A percentile compares a stretch with the other conserved stretches of the same genome.
Conservation (phyloP, 2,888 invertebrate genomes). For the Aphidius colemani region DNA sequence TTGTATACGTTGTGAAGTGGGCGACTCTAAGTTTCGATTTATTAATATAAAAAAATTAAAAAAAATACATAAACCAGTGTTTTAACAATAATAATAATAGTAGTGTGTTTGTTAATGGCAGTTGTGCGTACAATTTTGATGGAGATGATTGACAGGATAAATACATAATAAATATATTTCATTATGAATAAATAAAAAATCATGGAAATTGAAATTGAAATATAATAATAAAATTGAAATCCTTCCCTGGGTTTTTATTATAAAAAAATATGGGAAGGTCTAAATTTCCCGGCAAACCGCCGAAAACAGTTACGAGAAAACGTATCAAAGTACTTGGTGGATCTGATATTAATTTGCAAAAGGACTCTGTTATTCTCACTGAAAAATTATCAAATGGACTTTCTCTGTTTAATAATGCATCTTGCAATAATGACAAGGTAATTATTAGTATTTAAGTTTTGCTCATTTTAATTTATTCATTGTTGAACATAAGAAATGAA, state of each 20-base stretch:
- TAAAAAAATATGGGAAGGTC: constrained; percentile 73
- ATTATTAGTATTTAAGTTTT: constrained; percentile 3
- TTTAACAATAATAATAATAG: no score
- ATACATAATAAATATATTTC: neutral
- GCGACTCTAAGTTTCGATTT: no score
- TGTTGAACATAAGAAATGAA: no score
- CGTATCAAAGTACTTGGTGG: constrained; percentile 79
- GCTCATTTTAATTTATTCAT: no score
- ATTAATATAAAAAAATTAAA: no score
- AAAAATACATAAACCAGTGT: no score
- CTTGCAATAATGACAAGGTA: constrained; percentile 59
- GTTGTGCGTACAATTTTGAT: neutral
- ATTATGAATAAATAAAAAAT: constrained; percentile 39
- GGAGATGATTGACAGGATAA: neutral
- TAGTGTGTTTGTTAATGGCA: no score
- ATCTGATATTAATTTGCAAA: constrained; percentile 60
- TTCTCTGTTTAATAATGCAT: constrained; percentile 57
- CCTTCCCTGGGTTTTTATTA: neutral
- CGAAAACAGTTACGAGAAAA: constrained; percentile 84
- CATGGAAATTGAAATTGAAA: constrained; percentile 41
- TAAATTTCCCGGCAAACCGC: constrained; percentile 87
- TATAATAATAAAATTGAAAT: no score
- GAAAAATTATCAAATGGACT: constrained; percentile 61
- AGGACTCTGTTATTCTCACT: constrained; percentile 62
- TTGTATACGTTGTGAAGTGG: no score